Evolutionary conservation across 2,888 invertebrate genomes (phyloP), one percentile per base, ranked within the genome.

Genomic region (Amiota minor): DNA sequence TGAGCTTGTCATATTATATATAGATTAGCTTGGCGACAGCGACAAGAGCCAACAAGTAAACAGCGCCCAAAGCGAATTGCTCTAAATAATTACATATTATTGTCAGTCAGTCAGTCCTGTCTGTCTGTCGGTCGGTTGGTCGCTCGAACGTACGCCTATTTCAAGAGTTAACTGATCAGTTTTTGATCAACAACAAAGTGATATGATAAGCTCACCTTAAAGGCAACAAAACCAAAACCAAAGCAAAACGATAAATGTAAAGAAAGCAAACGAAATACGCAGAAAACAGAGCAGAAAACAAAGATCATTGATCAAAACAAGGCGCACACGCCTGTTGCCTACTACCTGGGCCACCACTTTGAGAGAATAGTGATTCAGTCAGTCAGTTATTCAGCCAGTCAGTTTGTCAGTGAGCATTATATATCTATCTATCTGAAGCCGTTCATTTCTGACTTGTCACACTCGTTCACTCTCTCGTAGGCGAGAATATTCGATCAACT

Each of bases 381-480:
- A 53, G 11, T 23, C 62, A 55, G 46, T 45, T 74, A 72, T 73
- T 46, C 72, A 71, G 72, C 72, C 77, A 73, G 49, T 49, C 56
- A 35, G 62, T 53, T 53, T 12, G 53, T 53, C 53, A n/a, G 12
- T n/a, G 53, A 53, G 12, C 12, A n/a, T 12, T 53, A 12, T 12
- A 12, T n/a, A n/a, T 12, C 14, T 53, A n/a, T 12, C 53, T 53
- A n/a, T 12, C n/a, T n/a, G 59, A 45, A 12, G 62, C 35, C n/a
- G 45, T 76, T 62, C 79, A 75, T 75, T 71, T 79, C 35, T 71
- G 65, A 73, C 74, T 53, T 83, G 86, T 83, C 85, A 86, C 83
- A 81, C 85, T 86, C 83, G 84, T 84, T 83, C 85, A 86, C 85
- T 84, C 83, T 79, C 85, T 86, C 83, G 84, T 84, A 84, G 84